Percentiles rank a stretch among this genome's conserved stretches.
Conservation (phyloP, 2,113 vertebrate genomes). For the Pangasianodon hypophthalmus region DNA sequence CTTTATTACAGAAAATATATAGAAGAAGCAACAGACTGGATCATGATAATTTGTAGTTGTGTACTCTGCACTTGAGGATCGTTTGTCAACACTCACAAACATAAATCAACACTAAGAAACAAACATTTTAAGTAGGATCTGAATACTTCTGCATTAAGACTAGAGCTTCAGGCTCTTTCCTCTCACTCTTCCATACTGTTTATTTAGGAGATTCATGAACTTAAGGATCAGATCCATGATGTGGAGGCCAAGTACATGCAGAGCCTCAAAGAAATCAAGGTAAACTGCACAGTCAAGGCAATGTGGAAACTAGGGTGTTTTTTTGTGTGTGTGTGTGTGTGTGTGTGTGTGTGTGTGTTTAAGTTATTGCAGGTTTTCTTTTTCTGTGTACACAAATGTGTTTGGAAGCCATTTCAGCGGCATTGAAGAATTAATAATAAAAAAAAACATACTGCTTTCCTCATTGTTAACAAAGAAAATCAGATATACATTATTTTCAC, state of each 20-base stretch:
- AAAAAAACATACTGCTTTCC: too few species aligned
- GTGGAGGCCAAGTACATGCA: conserved; percentile 92
- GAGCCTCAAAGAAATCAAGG: conserved; percentile 92
- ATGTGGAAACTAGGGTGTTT: not conserved
- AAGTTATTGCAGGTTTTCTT: too few species aligned
- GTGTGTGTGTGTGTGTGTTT: not conserved
- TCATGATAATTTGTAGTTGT: not conserved
- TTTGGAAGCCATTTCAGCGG: not conserved
- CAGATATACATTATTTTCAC: too few species aligned
- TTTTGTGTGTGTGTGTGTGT: not conserved
- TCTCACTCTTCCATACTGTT: conserved; percentile 19
- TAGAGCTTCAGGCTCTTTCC: not conserved
- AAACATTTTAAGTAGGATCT: not conserved
- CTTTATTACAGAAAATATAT: not conserved
- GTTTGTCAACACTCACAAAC: not conserved
- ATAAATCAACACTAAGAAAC: not conserved
- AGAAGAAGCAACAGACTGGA: not conserved
- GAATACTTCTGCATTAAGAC: not conserved
- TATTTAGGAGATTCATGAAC: conserved; percentile 90
- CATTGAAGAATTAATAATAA: too few species aligned
- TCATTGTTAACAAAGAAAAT: too few species aligned
- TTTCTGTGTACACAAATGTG: too few species aligned
- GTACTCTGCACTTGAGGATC: not conserved
- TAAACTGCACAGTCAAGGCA: conserved; percentile 64
- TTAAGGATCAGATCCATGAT: conserved; percentile 97